These are phyloP conservation scores for Sinopyrophorus schimmeli DNA, from an alignment of 2,888 invertebrate species.

Conservation along the genomic window DNA sequence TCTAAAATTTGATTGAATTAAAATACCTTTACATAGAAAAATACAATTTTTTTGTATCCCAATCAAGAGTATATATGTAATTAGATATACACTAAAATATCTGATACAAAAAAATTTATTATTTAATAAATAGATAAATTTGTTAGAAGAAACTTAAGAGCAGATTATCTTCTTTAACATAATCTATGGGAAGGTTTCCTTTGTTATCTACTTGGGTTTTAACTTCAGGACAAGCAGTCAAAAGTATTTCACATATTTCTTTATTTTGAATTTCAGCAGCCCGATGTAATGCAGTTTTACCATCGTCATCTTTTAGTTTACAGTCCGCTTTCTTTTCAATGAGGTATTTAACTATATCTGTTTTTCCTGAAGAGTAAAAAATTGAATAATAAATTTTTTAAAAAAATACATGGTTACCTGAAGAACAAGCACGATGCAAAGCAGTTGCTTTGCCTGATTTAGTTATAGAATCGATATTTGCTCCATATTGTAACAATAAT, in stretches of 20 bases:
- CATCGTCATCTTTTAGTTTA: conserved; percentile 72
- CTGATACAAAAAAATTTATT: too few species aligned
- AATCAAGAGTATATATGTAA: too few species aligned
- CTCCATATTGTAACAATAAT: conserved; percentile 69
- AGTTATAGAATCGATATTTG: conserved; percentile 74
- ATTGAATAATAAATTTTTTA: too few species aligned
- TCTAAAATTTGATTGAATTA: too few species aligned
- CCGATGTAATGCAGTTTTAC: conserved; percentile 79
- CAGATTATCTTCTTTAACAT: conserved; percentile 32
- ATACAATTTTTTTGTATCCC: too few species aligned
- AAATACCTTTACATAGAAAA: too few species aligned
- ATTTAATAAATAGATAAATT: too few species aligned
- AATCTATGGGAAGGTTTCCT: conserved; percentile 36
- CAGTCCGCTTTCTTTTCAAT: conserved; percentile 66
- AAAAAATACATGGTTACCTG: conserved; percentile 59
- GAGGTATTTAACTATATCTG: conserved; percentile 67
- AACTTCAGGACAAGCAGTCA: conserved; percentile 54
- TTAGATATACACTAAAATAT: too few species aligned
- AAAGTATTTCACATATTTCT: conserved; percentile 55
- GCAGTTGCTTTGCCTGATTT: conserved; percentile 77
- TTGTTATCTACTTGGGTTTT: conserved; percentile 37
- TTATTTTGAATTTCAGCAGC: conserved; percentile 63
- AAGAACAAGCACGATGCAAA: conserved; percentile 79
- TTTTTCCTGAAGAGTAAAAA: conserved; percentile 63
- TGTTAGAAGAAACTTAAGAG: too few species aligned